Conservation (phyloP, 2,888 invertebrate genomes). For the Agonopterix heracliana region DNA sequence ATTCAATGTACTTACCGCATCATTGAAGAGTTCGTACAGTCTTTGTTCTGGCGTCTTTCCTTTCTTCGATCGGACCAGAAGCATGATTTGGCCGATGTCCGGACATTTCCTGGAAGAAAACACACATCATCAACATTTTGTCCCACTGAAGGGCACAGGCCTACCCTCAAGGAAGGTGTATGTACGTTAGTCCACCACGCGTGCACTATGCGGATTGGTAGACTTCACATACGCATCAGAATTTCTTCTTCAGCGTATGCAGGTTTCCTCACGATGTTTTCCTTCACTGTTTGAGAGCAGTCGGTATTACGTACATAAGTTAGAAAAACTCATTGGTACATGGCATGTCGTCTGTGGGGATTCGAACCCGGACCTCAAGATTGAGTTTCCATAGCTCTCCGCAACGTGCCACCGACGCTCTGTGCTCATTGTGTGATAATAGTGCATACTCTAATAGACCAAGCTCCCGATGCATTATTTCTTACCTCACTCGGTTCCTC, state of each 20-base stretch:
- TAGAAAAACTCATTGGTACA: no score
- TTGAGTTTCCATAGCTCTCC: no score
- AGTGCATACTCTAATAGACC: no score
- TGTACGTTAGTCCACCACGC: background rate
- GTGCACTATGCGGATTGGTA: background rate
- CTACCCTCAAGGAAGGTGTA: background rate
- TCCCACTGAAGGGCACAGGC: background rate
- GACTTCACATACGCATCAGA: no score
- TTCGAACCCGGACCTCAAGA: no score
- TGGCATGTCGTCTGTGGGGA: no score
- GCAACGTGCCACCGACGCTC: no score
- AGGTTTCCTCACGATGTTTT: background rate
- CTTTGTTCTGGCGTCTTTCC: conserved; percentile 87
- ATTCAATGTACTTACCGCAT: conserved; percentile 82
- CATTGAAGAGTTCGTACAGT: conserved; percentile 86
- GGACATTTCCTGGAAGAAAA: conserved; percentile 78
- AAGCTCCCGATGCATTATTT: no score
- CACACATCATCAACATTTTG: background rate
- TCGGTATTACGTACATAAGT: no score
- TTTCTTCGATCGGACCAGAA: conserved; percentile 90
- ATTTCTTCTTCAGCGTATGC: background rate
- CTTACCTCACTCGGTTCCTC: no score
- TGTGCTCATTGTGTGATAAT: no score
- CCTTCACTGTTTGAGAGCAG: no score
- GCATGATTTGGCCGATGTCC: conserved; percentile 84